phyloP scores from a whole-genome alignment of 2,797 vertebrate species.

The Hipposideros larvatus region DNA sequence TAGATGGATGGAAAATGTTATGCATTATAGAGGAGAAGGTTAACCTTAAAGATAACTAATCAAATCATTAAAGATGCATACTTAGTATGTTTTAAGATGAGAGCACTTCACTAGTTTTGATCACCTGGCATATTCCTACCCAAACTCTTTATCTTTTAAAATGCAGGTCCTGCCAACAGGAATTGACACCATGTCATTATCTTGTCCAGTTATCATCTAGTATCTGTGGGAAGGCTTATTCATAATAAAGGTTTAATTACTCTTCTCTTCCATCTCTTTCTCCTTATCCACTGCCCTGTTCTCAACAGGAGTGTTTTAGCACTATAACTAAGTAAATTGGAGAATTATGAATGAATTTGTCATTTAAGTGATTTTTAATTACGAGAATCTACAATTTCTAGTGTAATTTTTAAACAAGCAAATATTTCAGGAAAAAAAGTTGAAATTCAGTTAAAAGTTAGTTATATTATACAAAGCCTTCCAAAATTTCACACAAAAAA shows the following conservation, averaged over 20 bases:
- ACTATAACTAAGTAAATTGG: neutral
- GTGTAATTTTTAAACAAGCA: neutral
- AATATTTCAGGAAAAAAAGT: neutral
- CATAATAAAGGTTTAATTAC: neutral
- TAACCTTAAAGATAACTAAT: neutral
- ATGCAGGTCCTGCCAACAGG: neutral
- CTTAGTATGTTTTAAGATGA: neutral
- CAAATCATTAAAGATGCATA: neutral
- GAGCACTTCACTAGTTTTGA: neutral
- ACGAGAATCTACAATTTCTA: neutral
- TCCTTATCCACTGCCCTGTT: neutral
- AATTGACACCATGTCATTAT: neutral
- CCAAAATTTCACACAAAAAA: neutral
- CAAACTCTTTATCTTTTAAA: neutral
- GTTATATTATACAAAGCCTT: neutral
- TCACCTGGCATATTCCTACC: neutral
- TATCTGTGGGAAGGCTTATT: neutral
- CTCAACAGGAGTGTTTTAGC: neutral
- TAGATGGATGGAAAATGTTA: neutral
- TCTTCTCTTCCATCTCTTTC: neutral
- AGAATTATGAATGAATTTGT: neutral
- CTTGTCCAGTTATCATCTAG: neutral
- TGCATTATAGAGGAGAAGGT: neutral
- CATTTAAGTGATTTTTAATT: neutral
- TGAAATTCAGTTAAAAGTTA: slow-evolving; percentile 27